These are phyloP conservation scores for Polietes domitor DNA, from an alignment of 2,888 invertebrate genomes.

Conservation along the genomic window DNA sequence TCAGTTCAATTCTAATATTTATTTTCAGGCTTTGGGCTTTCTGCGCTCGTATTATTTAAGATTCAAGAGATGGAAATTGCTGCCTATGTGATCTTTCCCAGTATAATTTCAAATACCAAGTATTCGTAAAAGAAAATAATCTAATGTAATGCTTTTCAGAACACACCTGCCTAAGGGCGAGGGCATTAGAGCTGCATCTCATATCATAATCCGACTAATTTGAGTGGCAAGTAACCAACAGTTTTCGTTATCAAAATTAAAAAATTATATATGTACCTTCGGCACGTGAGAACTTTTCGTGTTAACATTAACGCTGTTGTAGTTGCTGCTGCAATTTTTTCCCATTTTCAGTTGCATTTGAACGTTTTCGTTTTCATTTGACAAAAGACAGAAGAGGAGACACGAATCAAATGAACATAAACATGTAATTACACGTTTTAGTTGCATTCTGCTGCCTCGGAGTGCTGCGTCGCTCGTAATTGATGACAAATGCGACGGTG, in stretches of 20 bases:
- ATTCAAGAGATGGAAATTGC: no score
- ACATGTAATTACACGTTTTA: conserved; percentile 75
- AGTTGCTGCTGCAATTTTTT: neutral
- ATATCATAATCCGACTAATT: neutral
- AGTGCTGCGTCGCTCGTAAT: conserved; percentile 39
- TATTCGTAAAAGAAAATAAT: no score
- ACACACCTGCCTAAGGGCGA: neutral
- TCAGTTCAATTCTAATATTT: no score
- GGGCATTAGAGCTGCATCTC: neutral
- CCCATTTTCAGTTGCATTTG: no score
- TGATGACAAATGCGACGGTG: conserved; percentile 63
- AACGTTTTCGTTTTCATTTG: conserved; percentile 3
- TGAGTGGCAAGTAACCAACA: neutral
- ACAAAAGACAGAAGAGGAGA: conserved; percentile 53
- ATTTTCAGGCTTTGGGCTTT: no score
- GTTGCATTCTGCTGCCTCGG: conserved; percentile 57
- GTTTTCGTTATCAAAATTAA: no score
- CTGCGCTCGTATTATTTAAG: no score
- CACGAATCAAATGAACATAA: conserved; percentile 72
- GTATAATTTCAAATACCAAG: no score
- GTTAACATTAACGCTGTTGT: neutral
- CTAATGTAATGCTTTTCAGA: no score
- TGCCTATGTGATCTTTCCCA: no score
- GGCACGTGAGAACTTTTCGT: neutral
- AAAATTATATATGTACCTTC: neutral